Evolutionary conservation across 2,888 invertebrate species (phyloP), one percentile per base, ranked within the genome.

Genomic region (Pollenia labialis): DNA sequence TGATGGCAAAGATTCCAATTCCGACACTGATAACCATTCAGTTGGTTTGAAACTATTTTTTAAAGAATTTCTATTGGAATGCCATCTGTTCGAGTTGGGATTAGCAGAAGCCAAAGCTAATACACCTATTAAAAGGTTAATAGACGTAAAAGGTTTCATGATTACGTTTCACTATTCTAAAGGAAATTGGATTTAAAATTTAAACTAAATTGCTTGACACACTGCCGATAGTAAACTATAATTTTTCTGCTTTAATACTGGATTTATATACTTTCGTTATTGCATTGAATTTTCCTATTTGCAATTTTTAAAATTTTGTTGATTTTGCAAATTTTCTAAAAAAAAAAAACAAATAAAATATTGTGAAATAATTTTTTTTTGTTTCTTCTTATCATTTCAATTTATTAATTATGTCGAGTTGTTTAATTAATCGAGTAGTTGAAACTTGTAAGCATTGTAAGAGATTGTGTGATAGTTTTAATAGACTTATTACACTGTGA

Each of bases 141-240:
- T 62, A 46, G 87, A 89, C 87, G 88, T 88, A 85, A 92, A 83
- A 12, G 90, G 89, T 88, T 91, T 92, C 91, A 92, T 91, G n/a
- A 48, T 58, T 75, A 52, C 50, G 64, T 69, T 14, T 14, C 48
- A n/a, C 11, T 58, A 18, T 56, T 12, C 40, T 75, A n/a, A 12
- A 32, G 44, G 23, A 60, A 18, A 56, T 32, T 23, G n/a, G 18
- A 62, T 75, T 72, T 68, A 64, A 62, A 62, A 80, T 64, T 40
- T 32, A 46, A 84, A 85, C 54, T 77, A 44, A 42, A 58, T 62
- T n/a, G 18, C 48, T 56, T 72, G 32, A 80, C 84, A 81, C 85
- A 87, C 88, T 76, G 46, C 58, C 85, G 89, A 76, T 50, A 89
- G 89, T 88, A 87, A 90, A 92, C 91, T 92, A 91, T 69, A 80